A percentile compares a stretch with the other conserved stretches of the same genome.
Conservation (phyloP, 2,113 vertebrate species). For the Taurulus bubalis region DNA sequence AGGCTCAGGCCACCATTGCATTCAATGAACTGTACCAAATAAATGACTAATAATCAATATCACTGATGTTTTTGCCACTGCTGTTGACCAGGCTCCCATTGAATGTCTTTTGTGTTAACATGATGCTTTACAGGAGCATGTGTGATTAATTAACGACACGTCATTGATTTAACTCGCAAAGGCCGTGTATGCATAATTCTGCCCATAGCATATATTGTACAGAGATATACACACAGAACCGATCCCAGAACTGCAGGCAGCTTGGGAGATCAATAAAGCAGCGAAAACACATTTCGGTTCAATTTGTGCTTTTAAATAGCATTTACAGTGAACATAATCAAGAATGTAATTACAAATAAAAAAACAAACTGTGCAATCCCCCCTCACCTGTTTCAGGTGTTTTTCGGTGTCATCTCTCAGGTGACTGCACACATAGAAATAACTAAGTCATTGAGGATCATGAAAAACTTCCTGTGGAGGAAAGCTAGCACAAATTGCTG, state of each 20-base stretch:
- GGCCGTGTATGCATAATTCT: not conserved
- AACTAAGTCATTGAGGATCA: not conserved
- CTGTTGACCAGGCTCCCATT: not conserved
- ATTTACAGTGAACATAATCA: not conserved
- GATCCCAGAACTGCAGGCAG: not conserved
- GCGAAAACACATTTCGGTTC: not conserved
- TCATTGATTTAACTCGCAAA: not conserved
- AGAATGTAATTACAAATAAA: not conserved
- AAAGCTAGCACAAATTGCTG: not conserved
- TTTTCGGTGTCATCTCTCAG: not conserved
- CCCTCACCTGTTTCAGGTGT: not conserved
- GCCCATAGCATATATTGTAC: not conserved
- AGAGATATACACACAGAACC: not conserved
- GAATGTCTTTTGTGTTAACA: not conserved
- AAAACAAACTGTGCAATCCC: not conserved
- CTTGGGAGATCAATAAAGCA: not conserved
- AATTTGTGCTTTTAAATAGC: too few species aligned
- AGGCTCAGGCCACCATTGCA: not conserved
- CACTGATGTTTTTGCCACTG: not conserved
- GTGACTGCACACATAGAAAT: conserved; percentile 1
- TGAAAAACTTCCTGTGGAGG: conserved; percentile 3
- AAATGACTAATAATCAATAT: not conserved
- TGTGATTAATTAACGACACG: not conserved
- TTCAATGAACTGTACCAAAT: not conserved
- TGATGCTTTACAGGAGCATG: not conserved